phyloP scores from a whole-genome alignment of 2,888 invertebrate species.

The Sinotaia quadrata region DNA sequence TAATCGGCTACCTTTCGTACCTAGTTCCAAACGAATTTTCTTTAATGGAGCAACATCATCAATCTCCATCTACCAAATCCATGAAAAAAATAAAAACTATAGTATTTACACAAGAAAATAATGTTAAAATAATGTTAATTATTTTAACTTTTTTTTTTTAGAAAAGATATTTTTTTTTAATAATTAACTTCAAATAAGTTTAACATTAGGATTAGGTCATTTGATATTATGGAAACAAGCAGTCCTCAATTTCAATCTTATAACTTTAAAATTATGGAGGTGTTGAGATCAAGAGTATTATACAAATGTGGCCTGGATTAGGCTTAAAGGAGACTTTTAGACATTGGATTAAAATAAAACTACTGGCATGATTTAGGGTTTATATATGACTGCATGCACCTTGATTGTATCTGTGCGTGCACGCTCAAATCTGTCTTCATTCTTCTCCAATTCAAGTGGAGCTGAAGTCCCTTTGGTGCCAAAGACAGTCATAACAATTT shows the following conservation, averaged over 20 bases:
- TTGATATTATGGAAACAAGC: no score
- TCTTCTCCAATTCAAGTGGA: conserved; percentile 65
- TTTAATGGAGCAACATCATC: conserved; percentile 70
- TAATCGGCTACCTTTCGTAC: conserved; percentile 64
- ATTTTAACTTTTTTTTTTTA: no score
- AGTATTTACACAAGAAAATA: no score
- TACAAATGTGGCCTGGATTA: background rate
- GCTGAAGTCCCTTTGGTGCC: conserved; percentile 65
- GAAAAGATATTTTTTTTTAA: no score
- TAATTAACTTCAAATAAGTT: no score
- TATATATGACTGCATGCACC: conserved; percentile 37
- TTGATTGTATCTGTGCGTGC: conserved; percentile 65
- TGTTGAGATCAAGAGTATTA: background rate
- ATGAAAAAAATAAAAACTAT: no score
- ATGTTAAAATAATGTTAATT: no score
- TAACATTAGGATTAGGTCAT: no score
- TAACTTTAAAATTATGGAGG: no score
- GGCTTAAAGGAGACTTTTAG: background rate
- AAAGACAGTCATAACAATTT: conserved; percentile 66
- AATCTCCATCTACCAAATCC: conserved; percentile 61
- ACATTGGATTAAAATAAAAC: background rate
- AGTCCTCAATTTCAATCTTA: no score
- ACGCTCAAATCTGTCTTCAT: conserved; percentile 69
- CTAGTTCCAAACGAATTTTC: conserved; percentile 66
- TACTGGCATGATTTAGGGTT: background rate